Conservation (phyloP, 2,797 vertebrate species). For the Eulemur mongoz region DNA sequence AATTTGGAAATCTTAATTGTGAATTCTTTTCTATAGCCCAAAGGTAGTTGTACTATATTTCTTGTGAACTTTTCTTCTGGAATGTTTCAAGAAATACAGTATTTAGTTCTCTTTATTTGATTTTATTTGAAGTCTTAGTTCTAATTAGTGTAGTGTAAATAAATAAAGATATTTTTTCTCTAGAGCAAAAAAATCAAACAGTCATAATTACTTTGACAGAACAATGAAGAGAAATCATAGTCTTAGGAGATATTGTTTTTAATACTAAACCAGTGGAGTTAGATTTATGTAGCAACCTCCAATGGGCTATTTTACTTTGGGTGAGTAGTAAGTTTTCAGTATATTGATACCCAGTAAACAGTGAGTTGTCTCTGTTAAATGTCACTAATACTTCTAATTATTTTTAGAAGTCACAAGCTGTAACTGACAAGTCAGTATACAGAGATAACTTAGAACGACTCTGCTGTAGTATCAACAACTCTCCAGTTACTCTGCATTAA, state of each 20-base stretch:
- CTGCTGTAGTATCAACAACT: not conserved
- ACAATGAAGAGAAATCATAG: not conserved
- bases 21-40: no score
- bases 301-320: not conserved
- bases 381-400: slow-evolving; percentile 66
- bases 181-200: slow-evolving; percentile 13
- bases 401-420: slow-evolving; percentile 77
- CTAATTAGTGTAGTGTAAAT: not conserved
- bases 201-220: slow-evolving; percentile 16
- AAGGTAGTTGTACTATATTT: not conserved
- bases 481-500: not conserved
- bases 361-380: slow-evolving; percentile 64
- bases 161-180: slow-evolving; percentile 31
- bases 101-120: slow-evolving; percentile 8
- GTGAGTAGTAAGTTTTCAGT: not conserved
- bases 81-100: not conserved
- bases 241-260: not conserved
- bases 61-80: slow-evolving; percentile 18
- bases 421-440: slow-evolving; percentile 53
- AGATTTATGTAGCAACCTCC: not conserved
- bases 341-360: not conserved
- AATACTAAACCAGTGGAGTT: not conserved
- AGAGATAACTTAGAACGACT: not conserved
- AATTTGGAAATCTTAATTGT: not conserved
- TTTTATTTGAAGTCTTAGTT: slow-evolving; percentile 24